Evolutionary conservation across 2,797 vertebrate genomes (phyloP).

Genomic region (Hydrolagus colliei): DNA sequence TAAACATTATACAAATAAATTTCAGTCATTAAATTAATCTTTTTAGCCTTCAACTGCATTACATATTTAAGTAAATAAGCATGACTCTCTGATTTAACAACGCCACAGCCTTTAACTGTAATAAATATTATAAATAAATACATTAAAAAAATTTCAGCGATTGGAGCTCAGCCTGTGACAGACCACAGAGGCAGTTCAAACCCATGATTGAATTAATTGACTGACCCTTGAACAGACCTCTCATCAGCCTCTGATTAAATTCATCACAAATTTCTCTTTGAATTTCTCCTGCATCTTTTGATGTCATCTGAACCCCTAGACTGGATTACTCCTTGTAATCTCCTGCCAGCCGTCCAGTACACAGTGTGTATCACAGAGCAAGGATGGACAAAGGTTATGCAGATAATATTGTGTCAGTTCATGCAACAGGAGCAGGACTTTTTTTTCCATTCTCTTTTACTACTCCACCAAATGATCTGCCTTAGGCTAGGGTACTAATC

Average conservation of each 20-base stretch:
- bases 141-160: background rate
- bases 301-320: no score
- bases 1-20: background rate
- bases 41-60: conserved; percentile 1
- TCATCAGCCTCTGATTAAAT: background rate
- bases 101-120: background rate
- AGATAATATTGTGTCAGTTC: no score
- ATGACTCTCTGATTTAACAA: conserved; percentile 1
- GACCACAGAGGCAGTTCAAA: background rate
- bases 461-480: no score
- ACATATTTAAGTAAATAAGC: conserved; percentile 22
- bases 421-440: no score
- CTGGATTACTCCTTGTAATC: no score
- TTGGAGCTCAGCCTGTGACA: background rate
- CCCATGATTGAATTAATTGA: background rate
- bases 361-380: no score
- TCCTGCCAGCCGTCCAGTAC: no score
- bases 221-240: background rate
- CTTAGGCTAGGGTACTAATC: no score
- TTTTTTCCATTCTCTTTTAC: no score
- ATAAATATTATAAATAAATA: background rate
- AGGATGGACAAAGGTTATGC: no score
- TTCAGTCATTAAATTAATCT: conserved; percentile 10
- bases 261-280: no score
- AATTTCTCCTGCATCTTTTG: no score